phyloP scores from a whole-genome alignment of 1,140 invertebrate genomes.

The Cephus cinctus region DNA sequence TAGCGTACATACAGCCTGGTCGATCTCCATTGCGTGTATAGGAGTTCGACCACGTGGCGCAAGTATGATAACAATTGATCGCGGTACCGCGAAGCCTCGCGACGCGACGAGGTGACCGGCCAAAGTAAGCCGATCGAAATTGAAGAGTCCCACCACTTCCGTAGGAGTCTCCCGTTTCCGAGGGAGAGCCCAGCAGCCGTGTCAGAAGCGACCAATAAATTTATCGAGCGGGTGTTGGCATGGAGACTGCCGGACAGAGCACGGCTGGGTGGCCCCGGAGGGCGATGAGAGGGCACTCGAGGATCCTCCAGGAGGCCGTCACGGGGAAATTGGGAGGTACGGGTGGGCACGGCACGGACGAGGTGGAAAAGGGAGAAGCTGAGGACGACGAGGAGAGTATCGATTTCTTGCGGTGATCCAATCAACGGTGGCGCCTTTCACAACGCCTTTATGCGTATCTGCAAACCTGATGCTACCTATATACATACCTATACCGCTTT shows the following conservation, averaged over 20 bases:
- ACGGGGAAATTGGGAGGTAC: constrained; percentile 50
- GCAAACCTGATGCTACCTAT: too few species aligned
- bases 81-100: constrained; percentile 1
- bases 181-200: constrained; percentile 29
- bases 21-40: too few species aligned
- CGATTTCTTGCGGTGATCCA: constrained; percentile 53
- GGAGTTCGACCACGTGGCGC: too few species aligned
- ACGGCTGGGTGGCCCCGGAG: constrained; percentile 50
- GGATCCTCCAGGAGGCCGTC: constrained; percentile 54
- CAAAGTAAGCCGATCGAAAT: too few species aligned
- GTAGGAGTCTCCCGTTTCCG: constrained; percentile 29
- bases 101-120: not conserved
- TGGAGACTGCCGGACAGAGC: constrained; percentile 56
- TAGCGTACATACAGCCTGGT: too few species aligned
- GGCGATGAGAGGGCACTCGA: constrained; percentile 53
- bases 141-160: too few species aligned
- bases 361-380: constrained; percentile 9
- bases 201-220: constrained; percentile 55
- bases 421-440: constrained; percentile 47
- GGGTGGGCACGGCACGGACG: constrained; percentile 23
- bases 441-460: constrained; percentile 31
- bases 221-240: constrained; percentile 58
- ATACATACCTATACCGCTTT: too few species aligned
- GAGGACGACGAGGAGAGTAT: constrained; percentile 33
- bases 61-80: too few species aligned